Evolutionary conservation across 92 coral and sea anemone genomes (phyloP).

Genomic region (Paragorgia papillata): DNA sequence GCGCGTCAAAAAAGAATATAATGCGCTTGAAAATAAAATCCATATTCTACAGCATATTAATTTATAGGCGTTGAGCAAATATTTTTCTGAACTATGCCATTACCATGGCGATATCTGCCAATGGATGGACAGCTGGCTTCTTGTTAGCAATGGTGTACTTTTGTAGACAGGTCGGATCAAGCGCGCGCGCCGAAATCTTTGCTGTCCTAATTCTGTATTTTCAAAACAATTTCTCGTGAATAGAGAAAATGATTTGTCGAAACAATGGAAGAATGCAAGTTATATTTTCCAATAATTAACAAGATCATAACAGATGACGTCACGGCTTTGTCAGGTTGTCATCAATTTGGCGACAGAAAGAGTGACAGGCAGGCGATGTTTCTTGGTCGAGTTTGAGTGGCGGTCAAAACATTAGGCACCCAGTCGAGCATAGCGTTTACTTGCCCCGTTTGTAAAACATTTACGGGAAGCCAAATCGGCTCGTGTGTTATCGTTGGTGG

Average conservation of each 20-base stretch:
- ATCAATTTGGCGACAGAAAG: slow-evolving; percentile 2
- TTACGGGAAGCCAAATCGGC: slow-evolving; percentile 10
- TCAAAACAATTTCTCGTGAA: not conserved
- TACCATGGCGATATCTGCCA: slow-evolving; percentile 4
- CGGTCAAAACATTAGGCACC: slow-evolving; percentile 21
- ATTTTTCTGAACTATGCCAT: slow-evolving; percentile 30
- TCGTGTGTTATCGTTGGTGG: not conserved
- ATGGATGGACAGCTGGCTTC: no score
- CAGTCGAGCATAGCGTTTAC: slow-evolving; percentile 36
- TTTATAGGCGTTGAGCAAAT: slow-evolving; percentile 30
- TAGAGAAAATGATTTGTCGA: slow-evolving; percentile 8
- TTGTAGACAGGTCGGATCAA: no score
- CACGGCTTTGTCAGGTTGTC: slow-evolving; percentile 19
- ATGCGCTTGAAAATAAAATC: no score
- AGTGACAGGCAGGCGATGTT: slow-evolving; percentile 18
- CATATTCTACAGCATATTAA: no score
- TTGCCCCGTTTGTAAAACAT: slow-evolving; percentile 17
- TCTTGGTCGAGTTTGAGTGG: slow-evolving; percentile 17
- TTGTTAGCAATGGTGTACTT: no score
- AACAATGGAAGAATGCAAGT: not conserved
- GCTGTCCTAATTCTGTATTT: not conserved
- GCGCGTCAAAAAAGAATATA: no score
- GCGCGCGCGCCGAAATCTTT: not conserved
- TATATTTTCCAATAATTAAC: slow-evolving; percentile 21
- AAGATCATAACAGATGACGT: slow-evolving; percentile 26